These are phyloP conservation scores for Cyanocitta stelleri DNA, from an alignment of 2,113 vertebrate species.

Conservation along the genomic window DNA sequence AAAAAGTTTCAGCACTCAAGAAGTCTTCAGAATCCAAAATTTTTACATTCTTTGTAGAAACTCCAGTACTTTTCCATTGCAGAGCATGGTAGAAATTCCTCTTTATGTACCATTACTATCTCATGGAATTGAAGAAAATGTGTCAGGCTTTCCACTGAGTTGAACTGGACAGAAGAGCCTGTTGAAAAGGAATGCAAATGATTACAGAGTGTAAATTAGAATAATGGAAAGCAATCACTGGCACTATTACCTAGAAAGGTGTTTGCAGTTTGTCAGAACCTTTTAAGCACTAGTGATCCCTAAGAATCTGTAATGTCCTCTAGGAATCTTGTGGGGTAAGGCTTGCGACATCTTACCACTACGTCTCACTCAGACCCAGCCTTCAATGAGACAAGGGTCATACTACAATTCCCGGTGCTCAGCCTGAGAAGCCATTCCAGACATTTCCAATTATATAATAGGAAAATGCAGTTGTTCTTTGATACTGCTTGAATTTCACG, in stretches of 20 bases:
- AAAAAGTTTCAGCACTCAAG: neutral
- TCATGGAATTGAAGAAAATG: slow-evolving; percentile 71
- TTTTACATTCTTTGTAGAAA: slow-evolving; percentile 53
- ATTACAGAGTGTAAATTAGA: neutral
- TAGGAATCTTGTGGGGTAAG: neutral
- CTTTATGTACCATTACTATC: slow-evolving; percentile 65
- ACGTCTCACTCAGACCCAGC: neutral
- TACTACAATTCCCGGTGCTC: neutral
- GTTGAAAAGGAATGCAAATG: slow-evolving; percentile 35
- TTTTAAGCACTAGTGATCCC: neutral
- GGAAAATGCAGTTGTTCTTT: neutral
- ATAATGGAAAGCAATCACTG: neutral
- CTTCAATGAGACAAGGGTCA: neutral
- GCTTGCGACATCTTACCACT: fast-evolving
- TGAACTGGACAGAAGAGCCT: slow-evolving; percentile 59
- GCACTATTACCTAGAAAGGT: neutral
- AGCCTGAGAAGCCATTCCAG: neutral
- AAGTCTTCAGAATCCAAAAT: slow-evolving; percentile 53
- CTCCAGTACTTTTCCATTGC: slow-evolving; percentile 81
- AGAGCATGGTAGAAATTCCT: slow-evolving; percentile 79
- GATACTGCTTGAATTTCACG: neutral
- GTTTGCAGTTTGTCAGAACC: neutral
- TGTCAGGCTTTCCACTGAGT: neutral
- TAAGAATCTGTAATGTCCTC: neutral
- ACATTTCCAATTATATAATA: neutral